A percentile compares a stretch with the other conserved stretches of the same genome.
These are phyloP conservation scores for Tigriopus japonicus DNA, from an alignment of 1,140 invertebrate genomes.

Conservation along the genomic window DNA sequence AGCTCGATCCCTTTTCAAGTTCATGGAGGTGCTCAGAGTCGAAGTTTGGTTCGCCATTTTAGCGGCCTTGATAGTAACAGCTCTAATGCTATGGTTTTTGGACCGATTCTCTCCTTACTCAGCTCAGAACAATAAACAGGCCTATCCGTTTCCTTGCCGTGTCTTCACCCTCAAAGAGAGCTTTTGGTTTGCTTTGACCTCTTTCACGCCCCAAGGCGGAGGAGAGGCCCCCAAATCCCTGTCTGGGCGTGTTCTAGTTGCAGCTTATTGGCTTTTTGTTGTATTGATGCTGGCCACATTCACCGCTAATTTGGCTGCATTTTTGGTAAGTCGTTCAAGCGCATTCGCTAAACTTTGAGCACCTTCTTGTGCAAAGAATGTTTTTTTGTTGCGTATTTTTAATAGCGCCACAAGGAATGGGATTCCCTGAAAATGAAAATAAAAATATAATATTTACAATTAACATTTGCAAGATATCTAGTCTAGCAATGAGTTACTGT, in stretches of 20 bases:
- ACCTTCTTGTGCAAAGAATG: too few species aligned
- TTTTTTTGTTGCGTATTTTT: too few species aligned
- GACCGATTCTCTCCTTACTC: constrained; percentile 77
- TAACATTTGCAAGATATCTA: too few species aligned
- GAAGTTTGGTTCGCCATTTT: constrained; percentile 79
- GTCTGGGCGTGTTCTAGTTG: constrained; percentile 59
- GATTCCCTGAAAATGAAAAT: too few species aligned
- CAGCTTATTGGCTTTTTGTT: constrained; percentile 81
- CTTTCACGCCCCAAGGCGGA: constrained; percentile 74
- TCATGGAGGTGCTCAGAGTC: constrained; percentile 66
- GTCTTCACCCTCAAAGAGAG: constrained; percentile 64
- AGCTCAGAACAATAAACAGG: constrained; percentile 52
- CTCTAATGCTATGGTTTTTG: constrained; percentile 65
- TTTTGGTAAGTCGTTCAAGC: constrained; percentile 41
- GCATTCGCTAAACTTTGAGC: too few species aligned
- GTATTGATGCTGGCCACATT: constrained; percentile 84
- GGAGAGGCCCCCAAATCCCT: constrained; percentile 63
- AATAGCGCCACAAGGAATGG: too few species aligned
- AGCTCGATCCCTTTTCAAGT: constrained; percentile 69
- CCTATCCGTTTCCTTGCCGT: neutral
- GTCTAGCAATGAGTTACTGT: too few species aligned
- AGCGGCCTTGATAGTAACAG: constrained; percentile 58
- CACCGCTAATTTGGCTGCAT: constrained; percentile 88
- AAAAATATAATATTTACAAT: too few species aligned
- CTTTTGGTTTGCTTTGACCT: constrained; percentile 81